These are phyloP conservation scores for Scarus forsteni DNA, from an alignment of 2,797 vertebrate species.

Conservation along the genomic window DNA sequence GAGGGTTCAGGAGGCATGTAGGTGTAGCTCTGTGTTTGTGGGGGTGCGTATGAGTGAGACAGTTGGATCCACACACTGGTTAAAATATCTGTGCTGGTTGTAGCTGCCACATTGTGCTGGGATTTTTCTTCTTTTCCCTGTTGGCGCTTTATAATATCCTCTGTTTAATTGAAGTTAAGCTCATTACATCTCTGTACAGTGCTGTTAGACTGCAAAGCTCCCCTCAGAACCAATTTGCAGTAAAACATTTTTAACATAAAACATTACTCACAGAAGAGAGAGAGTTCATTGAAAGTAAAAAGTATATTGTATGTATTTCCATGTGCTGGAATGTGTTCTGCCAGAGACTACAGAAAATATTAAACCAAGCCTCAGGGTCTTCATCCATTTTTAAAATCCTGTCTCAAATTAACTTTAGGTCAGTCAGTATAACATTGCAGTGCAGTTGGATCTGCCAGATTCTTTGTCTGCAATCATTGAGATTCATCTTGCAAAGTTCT, in stretches of 20 bases:
- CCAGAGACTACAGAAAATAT: too few species aligned
- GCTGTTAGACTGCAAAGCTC: not conserved
- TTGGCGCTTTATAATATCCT: not conserved
- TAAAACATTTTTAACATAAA: not conserved
- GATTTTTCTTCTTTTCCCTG: not conserved
- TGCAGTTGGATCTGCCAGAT: too few species aligned
- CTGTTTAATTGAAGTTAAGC: slow-evolving; percentile 6
- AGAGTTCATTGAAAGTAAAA: not conserved
- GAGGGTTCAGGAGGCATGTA: slow-evolving; percentile 5
- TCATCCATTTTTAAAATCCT: too few species aligned
- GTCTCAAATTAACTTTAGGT: too few species aligned
- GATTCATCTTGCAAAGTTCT: too few species aligned
- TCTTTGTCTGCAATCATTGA: too few species aligned
- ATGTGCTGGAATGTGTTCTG: not conserved
- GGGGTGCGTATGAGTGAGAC: slow-evolving; percentile 6
- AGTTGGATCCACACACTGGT: slow-evolving; percentile 1
- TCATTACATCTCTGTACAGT: not conserved
- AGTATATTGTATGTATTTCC: too few species aligned
- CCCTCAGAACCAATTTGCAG: not conserved
- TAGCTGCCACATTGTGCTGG: not conserved
- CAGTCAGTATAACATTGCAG: too few species aligned
- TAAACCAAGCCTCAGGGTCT: too few species aligned
- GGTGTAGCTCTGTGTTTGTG: slow-evolving; percentile 10
- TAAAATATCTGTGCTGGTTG: slow-evolving; percentile 7
- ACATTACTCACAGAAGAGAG: not conserved